Evolutionary conservation across 2,888 invertebrate species (phyloP).

Genomic region (Eupithecia subfuscata): DNA sequence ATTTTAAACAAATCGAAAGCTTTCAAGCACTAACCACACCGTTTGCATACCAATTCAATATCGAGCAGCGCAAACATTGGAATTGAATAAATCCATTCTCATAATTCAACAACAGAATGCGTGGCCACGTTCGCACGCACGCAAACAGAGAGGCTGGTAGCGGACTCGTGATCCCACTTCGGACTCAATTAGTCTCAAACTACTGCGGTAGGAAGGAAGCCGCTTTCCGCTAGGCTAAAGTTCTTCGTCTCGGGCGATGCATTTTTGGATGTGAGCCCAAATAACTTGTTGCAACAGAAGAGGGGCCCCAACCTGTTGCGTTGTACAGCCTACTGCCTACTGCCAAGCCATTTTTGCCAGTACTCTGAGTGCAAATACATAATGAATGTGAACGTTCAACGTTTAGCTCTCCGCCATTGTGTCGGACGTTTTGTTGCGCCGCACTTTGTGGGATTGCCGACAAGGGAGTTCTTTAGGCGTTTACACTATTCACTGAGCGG

Average conservation of each 20-base stretch:
- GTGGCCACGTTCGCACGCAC: slow-evolving; percentile 50
- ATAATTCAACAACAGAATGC: slow-evolving; percentile 58
- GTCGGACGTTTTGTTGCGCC: slow-evolving; percentile 61
- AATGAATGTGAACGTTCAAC: slow-evolving; percentile 75
- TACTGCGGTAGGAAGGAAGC: slow-evolving; percentile 63
- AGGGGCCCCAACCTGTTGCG: slow-evolving; percentile 76
- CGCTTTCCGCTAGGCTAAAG: slow-evolving; percentile 56
- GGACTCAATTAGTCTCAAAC: slow-evolving; percentile 53
- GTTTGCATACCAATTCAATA: slow-evolving; percentile 45
- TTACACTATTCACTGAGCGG: slow-evolving; percentile 57
- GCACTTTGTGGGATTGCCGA: slow-evolving; percentile 59
- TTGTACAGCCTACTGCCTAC: slow-evolving; percentile 62
- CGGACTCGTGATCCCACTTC: slow-evolving; percentile 27
- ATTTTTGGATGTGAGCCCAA: slow-evolving; percentile 83
- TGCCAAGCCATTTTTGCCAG: slow-evolving; percentile 73
- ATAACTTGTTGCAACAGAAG: slow-evolving; percentile 78
- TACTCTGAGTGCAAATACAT: slow-evolving; percentile 74
- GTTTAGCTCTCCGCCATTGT: slow-evolving; percentile 68
- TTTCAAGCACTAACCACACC: slow-evolving; percentile 43
- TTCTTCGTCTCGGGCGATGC: slow-evolving; percentile 75
- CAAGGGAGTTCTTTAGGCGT: slow-evolving; percentile 60
- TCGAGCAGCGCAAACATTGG: slow-evolving; percentile 42
- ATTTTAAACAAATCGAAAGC: slow-evolving; percentile 39
- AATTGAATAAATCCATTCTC: slow-evolving; percentile 45
- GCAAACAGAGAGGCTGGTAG: slow-evolving; percentile 38